phyloP scores from a whole-genome alignment of 2,888 invertebrate species.

The Dastarcus helophoroides region DNA sequence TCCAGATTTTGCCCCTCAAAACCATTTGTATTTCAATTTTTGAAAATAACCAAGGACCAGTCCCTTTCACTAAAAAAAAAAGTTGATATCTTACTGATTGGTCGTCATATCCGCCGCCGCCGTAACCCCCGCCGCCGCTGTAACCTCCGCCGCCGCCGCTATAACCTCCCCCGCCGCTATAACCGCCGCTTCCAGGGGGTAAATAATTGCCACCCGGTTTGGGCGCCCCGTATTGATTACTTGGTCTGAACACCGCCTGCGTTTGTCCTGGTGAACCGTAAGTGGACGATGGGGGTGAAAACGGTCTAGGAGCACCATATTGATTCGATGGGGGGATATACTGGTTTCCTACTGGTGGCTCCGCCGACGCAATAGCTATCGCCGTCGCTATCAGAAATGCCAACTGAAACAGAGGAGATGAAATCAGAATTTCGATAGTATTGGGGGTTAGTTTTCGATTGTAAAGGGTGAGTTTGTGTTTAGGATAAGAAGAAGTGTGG shows the following conservation, averaged over 20 bases:
- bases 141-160: conserved; percentile 16
- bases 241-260: conserved; percentile 23
- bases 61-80: no score
- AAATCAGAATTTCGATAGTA: no score
- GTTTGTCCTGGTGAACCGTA: conserved; percentile 19
- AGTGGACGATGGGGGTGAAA: conserved; percentile 8
- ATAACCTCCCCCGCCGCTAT: conserved; percentile 4
- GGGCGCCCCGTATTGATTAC: conserved; percentile 18
- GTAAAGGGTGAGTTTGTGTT: no score
- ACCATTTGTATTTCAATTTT: no score
- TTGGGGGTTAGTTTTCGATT: no score
- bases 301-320: conserved; percentile 23
- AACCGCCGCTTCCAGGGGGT: conserved; percentile 8
- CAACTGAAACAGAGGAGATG: no score
- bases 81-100: conserved; percentile 33
- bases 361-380: conserved; percentile 27
- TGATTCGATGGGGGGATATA: conserved; percentile 23
- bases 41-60: no score
- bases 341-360: conserved; percentile 31
- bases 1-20: no score
- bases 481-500: no score
- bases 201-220: conserved; percentile 9
- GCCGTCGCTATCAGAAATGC: conserved; percentile 19
- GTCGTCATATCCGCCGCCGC: conserved; percentile 24
- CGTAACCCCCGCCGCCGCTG: conserved; percentile 13